phyloP scores from a whole-genome alignment of 2,797 vertebrate genomes.

The Percopsis omiscomaycus region DNA sequence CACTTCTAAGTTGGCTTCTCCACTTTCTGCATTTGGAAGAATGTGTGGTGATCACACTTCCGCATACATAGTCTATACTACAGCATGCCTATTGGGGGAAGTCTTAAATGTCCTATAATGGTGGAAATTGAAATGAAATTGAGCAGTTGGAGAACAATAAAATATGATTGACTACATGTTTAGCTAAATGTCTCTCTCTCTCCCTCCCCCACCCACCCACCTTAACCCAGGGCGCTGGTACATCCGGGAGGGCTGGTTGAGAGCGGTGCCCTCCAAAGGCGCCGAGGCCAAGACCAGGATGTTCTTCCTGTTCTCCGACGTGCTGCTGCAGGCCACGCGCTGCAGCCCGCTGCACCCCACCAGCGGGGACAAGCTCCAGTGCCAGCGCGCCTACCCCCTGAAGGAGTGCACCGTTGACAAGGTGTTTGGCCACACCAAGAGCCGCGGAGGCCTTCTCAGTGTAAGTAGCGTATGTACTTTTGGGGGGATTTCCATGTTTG shows the following conservation, averaged over 20 bases:
- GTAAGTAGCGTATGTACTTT: constrained; percentile 44
- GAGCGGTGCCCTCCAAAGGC: constrained; percentile 73
- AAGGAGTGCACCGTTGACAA: constrained; percentile 74
- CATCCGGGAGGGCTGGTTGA: constrained; percentile 80
- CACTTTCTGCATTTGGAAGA: no score
- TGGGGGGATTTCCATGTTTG: constrained; percentile 1
- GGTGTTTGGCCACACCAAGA: constrained; percentile 82
- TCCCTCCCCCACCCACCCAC: background rate
- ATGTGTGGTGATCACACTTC: no score
- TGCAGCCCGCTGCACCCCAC: constrained; percentile 65
- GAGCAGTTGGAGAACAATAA: no score
- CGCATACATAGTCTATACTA: no score
- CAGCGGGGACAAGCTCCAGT: constrained; percentile 72
- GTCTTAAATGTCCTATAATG: no score
- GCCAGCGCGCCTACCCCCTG: constrained; percentile 72
- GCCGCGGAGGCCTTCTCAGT: constrained; percentile 79
- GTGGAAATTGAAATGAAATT: no score
- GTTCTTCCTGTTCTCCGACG: constrained; percentile 78
- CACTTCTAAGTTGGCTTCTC: no score
- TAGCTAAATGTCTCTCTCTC: no score
- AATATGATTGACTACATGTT: no score
- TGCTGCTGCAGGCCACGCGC: constrained; percentile 67
- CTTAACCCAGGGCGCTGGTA: constrained; percentile 67
- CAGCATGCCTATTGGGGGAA: no score
- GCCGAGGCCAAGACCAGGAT: constrained; percentile 67